Evolutionary conservation across 2,797 vertebrate species (phyloP), one percentile per base, ranked within the genome.

Genomic region (Enteromius viviparus): DNA sequence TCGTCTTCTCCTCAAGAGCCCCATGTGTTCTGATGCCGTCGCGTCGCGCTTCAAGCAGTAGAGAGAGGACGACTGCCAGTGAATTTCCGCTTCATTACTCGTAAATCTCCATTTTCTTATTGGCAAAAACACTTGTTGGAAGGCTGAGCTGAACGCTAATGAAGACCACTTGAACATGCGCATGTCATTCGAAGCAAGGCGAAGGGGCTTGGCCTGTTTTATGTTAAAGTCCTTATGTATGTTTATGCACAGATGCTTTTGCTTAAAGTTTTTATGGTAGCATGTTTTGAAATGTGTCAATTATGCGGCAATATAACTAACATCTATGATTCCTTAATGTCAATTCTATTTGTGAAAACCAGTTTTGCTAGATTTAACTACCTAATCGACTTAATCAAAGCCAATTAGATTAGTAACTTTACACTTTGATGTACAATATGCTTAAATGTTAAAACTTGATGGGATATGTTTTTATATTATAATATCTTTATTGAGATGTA

Each of bases 101-200:
- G 85, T 92, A 87, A 88, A 87, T 91, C 84, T 88, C 69, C 29
- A 89, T 89, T 89, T 90, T 83, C 81, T 80, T 78, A 85, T 90
- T 89, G 88, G 86, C 88, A 86, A 85, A 87, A 90, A 89, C 83
- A 72, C 82, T 81, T 81, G 55, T 83, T 86, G 87, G 88, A 91
- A 86, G 72, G 81, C 64, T 84, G 72, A 87, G 83, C 45, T 42
- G 84, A 74, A 71, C 78, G 70, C 83, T 91, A 89, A 90, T 91
- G 86, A 91, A 91, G 81, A 89, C 76, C 51, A 77, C 72, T 72
- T 47, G 84, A 85, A 80, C 70, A 42, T 83, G 90, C 88, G 87
- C 86, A 83, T 80, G 84, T 89, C 83, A 76, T 82, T 86, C 77
- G 53, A 82, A 81, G 62, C 15, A 4, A 40, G 29, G 51, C n/a